Base-by-base conservation (phyloP, 1,140 invertebrate genomes). In the Drosophila erecta region DNA sequence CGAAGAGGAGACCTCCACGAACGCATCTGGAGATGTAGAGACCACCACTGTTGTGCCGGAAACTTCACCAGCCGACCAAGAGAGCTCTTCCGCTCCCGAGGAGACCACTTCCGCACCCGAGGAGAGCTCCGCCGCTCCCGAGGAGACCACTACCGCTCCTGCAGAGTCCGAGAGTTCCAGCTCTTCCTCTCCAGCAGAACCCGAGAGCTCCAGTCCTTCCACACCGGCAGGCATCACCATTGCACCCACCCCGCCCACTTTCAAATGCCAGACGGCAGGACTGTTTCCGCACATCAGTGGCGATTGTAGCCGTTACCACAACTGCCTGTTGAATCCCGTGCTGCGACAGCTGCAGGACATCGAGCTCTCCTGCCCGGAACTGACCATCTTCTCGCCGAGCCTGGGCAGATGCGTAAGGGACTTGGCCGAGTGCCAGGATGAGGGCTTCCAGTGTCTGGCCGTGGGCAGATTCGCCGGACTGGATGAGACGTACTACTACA, bases 401-500 rank as follows among this genome's bases (percentile, higher is more conserved):
- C 56, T 83, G 14, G 22, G 53, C 0, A 81, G 83, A 3, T 91
- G 90, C 12, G 54, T 76, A 8, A 71, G 74, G 0, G 90, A 91
- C 40, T n/a, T 91, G n/a, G 50, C 84, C 17, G 37, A 55, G 14
- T 91, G 90, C 38, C 40, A 20, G 10, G 49, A 46, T 17, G 85
- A 90, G 41, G 44, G 10, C 3, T 81, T 89, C 38, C 15, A 27
- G 33, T 91, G 90, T 12, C 4, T 22, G 3, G 15, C 46, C 0
- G 56, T 74, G 20, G 86, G 90, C 24, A 62, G 64, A 0, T 79
- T 80, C 46, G 73, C 54, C 0, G 79, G 84, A 43, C 73, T 24
- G 40, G 77, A 91, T 17, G 60, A 86, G 1, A 81, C 49, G 15
- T 80, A 75, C 20, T 91, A 91, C 51, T 91, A 90, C 33, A 76